phyloP scores from a whole-genome alignment of 2,888 invertebrate species.

The Lithophane leautieri region DNA sequence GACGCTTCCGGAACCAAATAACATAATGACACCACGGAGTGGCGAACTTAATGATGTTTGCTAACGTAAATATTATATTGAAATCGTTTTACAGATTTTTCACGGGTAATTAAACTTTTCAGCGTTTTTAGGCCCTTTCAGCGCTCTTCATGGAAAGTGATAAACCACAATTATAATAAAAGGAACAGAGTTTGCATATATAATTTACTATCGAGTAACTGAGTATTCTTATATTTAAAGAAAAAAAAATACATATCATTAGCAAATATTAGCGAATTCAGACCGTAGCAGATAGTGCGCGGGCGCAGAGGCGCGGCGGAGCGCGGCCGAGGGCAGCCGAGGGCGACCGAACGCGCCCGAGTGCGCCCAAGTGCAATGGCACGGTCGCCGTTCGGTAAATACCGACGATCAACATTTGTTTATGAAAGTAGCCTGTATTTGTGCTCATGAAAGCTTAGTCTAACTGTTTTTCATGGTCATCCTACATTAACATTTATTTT shows the following conservation, averaged over 20 bases:
- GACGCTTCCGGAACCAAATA: slow-evolving; percentile 23
- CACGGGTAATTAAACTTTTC: slow-evolving; percentile 5
- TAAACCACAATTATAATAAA: background rate
- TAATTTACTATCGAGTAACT: slow-evolving; percentile 6
- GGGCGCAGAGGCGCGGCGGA: slow-evolving; percentile 62
- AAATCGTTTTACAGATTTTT: slow-evolving; percentile 27
- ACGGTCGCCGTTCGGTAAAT: slow-evolving; percentile 49
- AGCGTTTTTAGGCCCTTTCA: background rate
- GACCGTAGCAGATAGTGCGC: slow-evolving; percentile 48
- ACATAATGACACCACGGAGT: slow-evolving; percentile 32
- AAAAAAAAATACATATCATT: slow-evolving; percentile 45
- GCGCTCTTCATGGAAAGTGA: too few species aligned
- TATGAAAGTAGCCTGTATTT: slow-evolving; percentile 49
- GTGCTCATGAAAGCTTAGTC: slow-evolving; percentile 43
- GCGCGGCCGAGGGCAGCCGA: slow-evolving; percentile 63
- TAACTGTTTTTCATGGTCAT: slow-evolving; percentile 49
- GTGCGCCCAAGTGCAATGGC: slow-evolving; percentile 58
- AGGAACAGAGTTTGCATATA: background rate
- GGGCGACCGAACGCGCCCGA: slow-evolving; percentile 58
- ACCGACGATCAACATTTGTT: slow-evolving; percentile 48
- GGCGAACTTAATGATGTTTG: slow-evolving; percentile 9
- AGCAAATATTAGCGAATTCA: slow-evolving; percentile 59
- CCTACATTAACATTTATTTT: slow-evolving; percentile 30
- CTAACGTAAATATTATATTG: slow-evolving; percentile 11
- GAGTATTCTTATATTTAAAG: background rate